phyloP scores from a whole-genome alignment of 2,113 vertebrate genomes.

The Pachypanchax playfairii region DNA sequence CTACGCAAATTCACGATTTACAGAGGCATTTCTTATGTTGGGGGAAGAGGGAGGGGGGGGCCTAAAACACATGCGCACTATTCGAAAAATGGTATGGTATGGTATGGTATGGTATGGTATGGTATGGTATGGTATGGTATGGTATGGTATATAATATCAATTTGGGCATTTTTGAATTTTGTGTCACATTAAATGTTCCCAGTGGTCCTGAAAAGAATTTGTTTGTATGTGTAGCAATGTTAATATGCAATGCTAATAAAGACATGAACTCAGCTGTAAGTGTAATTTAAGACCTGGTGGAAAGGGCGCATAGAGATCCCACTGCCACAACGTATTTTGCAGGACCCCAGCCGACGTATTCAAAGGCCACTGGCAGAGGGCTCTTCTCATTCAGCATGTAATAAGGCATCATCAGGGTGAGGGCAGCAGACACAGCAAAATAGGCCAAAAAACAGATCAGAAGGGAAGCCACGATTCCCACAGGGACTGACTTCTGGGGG shows the following conservation, averaged over 20 bases:
- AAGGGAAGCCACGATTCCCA: conserved; percentile 84
- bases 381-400: conserved; percentile 81
- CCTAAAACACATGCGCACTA: too few relatives aligned
- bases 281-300: conserved; percentile 75
- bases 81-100: too few relatives aligned
- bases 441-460: conserved; percentile 88
- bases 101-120: too few relatives aligned
- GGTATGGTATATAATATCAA: too few relatives aligned
- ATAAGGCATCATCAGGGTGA: conserved; percentile 91
- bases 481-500: conserved; percentile 84
- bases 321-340: conserved; percentile 82
- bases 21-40: too few relatives aligned
- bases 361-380: conserved; percentile 84
- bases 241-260: neutral
- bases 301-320: conserved; percentile 82
- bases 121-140: too few relatives aligned
- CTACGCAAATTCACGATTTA: too few relatives aligned
- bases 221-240: too few relatives aligned
- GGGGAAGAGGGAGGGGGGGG: too few relatives aligned
- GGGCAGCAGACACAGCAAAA: conserved; percentile 86
- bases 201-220: too few relatives aligned
- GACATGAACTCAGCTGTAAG: neutral
- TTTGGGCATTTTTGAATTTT: too few relatives aligned
- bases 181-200: too few relatives aligned
- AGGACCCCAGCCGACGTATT: conserved; percentile 81